These are phyloP conservation scores for Gymnarchus niloticus DNA, from an alignment of 2,113 vertebrate species.

Conservation along the genomic window DNA sequence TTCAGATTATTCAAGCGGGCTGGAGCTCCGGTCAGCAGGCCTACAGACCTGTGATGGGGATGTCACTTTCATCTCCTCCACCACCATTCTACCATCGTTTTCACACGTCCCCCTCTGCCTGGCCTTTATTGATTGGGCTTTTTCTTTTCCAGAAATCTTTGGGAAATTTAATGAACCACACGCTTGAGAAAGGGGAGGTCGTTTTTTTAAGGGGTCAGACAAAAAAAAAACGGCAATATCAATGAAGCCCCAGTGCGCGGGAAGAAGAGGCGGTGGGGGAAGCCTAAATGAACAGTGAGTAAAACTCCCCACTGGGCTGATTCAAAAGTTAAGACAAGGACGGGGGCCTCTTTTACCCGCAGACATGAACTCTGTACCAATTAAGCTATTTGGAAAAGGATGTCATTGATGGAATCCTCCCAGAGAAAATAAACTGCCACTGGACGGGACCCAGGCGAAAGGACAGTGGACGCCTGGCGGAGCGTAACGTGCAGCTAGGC, in stretches of 20 bases:
- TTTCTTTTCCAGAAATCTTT: conserved; percentile 76
- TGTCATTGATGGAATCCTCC: conserved; percentile 28
- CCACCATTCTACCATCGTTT: conserved; percentile 65
- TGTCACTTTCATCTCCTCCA: conserved; percentile 88
- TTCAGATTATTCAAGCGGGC: conserved; percentile 79
- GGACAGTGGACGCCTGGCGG: not conserved
- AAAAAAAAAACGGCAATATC: conserved; percentile 48
- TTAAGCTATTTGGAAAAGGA: conserved; percentile 42
- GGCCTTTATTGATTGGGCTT: conserved; percentile 75
- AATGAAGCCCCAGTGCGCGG: conserved; percentile 61
- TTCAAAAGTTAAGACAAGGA: conserved; percentile 42
- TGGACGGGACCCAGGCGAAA: not conserved
- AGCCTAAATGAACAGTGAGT: conserved; percentile 46
- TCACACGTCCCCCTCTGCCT: conserved; percentile 71
- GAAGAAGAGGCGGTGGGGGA: conserved; percentile 40
- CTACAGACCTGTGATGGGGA: conserved; percentile 75
- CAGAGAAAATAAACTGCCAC: conserved; percentile 13
- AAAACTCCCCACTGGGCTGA: conserved; percentile 53
- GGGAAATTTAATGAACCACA: conserved; percentile 89
- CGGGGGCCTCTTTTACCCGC: conserved; percentile 24
- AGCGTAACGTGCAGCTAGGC: not conserved
- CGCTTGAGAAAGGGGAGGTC: conserved; percentile 52
- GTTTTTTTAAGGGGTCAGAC: conserved; percentile 48
- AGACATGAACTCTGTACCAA: conserved; percentile 37
- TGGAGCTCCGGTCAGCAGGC: conserved; percentile 71